A percentile compares a stretch with the other conserved stretches of the same genome.
Conservation (phyloP, 2,888 invertebrate genomes). For the Drymonia ruficornis region DNA sequence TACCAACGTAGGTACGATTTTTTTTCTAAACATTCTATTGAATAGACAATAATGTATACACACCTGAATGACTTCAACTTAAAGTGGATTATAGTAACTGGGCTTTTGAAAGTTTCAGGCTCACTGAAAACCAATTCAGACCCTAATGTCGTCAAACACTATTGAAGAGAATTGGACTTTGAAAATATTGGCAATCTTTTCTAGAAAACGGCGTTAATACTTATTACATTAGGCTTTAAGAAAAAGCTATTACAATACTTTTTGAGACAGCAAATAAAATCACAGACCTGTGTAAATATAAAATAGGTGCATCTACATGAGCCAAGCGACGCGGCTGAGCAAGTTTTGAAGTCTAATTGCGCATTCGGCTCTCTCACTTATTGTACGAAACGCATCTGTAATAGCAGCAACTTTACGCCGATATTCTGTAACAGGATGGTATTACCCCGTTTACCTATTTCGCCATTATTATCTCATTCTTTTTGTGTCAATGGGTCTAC, state of each 20-base stretch:
- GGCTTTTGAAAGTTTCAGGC: conserved; percentile 1
- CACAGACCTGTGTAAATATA: too few species aligned
- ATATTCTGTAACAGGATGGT: too few species aligned
- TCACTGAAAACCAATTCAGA: conserved; percentile 3
- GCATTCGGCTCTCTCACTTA: too few species aligned
- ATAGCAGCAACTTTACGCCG: too few species aligned
- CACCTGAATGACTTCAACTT: neutral
- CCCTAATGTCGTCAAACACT: neutral
- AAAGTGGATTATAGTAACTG: neutral
- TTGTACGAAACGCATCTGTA: too few species aligned
- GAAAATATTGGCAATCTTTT: neutral
- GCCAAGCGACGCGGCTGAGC: too few species aligned
- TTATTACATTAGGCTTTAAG: neutral
- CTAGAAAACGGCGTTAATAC: neutral
- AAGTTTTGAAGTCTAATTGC: too few species aligned
- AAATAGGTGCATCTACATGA: too few species aligned
- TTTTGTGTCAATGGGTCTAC: too few species aligned
- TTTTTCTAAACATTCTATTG: neutral
- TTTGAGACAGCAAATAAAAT: too few species aligned
- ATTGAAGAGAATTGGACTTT: conserved; percentile 1
- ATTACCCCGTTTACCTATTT: too few species aligned
- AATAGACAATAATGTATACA: neutral
- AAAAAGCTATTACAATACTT: neutral
- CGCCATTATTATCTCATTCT: too few species aligned
- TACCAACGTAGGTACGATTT: neutral